Evolutionary conservation across 1,140 invertebrate genomes (phyloP).

Genomic region (Leptopilina clavipes): DNA sequence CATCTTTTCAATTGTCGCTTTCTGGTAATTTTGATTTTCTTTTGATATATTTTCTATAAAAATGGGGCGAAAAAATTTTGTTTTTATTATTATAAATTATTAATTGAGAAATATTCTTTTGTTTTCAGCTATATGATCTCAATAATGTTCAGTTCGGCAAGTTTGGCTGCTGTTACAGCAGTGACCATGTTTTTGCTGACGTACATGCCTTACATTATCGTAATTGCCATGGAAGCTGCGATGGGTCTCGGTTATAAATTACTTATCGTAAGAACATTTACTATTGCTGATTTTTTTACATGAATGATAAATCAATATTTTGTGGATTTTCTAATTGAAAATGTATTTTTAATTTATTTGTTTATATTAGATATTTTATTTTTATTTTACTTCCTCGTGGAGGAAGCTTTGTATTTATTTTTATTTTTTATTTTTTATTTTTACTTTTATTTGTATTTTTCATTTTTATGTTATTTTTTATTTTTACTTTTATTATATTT

Average conservation of each 20-base stretch:
- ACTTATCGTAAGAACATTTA: constrained; percentile 74
- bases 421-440: no score
- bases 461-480: no score
- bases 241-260: constrained; percentile 75
- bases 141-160: constrained; percentile 79
- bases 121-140: constrained; percentile 79
- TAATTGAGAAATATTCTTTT: neutral
- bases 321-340: neutral
- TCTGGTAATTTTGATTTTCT: constrained; percentile 74
- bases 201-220: constrained; percentile 80
- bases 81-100: neutral
- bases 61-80: neutral
- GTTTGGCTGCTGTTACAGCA: constrained; percentile 78
- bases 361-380: no score
- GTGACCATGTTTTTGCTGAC: constrained; percentile 79
- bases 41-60: constrained; percentile 27
- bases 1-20: constrained; percentile 77
- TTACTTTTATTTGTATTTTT: no score
- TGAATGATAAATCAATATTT: neutral
- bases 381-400: no score
- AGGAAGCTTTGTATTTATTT: no score
- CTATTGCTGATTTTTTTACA: neutral
- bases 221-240: constrained; percentile 79
- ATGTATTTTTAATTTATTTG: no score
- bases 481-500: no score